Conservation (phyloP, 2,888 invertebrate genomes). For the Synergus laeviventris region DNA sequence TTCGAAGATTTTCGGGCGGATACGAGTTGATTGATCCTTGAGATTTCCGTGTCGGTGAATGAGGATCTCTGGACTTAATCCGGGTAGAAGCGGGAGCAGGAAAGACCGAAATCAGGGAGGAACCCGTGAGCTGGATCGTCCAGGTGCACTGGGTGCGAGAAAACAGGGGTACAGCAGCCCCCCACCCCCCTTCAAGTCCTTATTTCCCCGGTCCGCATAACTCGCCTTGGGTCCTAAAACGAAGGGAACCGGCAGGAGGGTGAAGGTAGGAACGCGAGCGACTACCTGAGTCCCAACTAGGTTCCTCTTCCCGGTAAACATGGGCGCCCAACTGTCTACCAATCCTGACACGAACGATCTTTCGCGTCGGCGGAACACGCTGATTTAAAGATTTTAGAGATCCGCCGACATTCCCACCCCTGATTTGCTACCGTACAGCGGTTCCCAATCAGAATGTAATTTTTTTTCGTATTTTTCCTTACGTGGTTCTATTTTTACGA, state of each 20-base stretch:
- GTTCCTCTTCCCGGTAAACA: slow-evolving; percentile 58
- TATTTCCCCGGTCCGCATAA: slow-evolving; percentile 35
- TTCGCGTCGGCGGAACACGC: slow-evolving; percentile 50
- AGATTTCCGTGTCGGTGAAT: slow-evolving; percentile 45
- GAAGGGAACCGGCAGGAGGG: slow-evolving; percentile 47
- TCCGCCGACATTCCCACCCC: slow-evolving; percentile 43
- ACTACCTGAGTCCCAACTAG: slow-evolving; percentile 60
- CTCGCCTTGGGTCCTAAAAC: slow-evolving; percentile 7
- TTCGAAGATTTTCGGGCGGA: slow-evolving; percentile 38
- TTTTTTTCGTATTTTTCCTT: neutral
- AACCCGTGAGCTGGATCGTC: slow-evolving; percentile 59
- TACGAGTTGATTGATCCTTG: slow-evolving; percentile 53
- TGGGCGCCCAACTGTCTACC: slow-evolving; percentile 71
- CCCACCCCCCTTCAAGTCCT: slow-evolving; percentile 24
- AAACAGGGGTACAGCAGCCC: slow-evolving; percentile 52
- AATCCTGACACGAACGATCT: slow-evolving; percentile 51
- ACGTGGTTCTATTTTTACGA: neutral
- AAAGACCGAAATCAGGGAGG: slow-evolving; percentile 60
- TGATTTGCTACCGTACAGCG: slow-evolving; percentile 42
- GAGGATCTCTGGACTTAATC: slow-evolving; percentile 57
- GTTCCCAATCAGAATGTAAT: slow-evolving; percentile 41
- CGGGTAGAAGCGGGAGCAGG: slow-evolving; percentile 55
- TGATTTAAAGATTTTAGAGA: slow-evolving; percentile 47
- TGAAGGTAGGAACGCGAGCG: slow-evolving; percentile 42
- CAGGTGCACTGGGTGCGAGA: slow-evolving; percentile 65